Evolutionary conservation across 2,797 vertebrate genomes (phyloP).

Genomic region (Furcifer pardalis): DNA sequence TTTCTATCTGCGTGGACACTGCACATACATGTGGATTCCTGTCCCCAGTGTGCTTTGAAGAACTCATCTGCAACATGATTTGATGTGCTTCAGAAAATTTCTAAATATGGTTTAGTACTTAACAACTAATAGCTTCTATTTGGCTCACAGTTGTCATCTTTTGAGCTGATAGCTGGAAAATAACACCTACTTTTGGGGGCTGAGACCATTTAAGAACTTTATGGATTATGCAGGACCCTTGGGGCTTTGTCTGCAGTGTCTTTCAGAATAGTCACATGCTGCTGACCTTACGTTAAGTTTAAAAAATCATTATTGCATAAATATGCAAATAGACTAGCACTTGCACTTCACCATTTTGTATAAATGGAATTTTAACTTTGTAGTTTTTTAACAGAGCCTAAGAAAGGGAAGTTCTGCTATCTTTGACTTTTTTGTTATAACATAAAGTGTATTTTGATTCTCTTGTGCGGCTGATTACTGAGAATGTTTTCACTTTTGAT

Average conservation of each 20-base stretch:
- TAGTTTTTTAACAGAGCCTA: background rate
- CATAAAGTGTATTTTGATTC: background rate
- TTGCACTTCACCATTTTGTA: background rate
- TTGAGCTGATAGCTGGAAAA: background rate
- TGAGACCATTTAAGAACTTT: background rate
- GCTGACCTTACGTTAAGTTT: background rate
- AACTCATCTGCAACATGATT: background rate
- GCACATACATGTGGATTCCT: background rate
- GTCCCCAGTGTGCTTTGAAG: background rate
- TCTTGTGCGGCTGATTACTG: background rate
- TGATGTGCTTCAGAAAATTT: background rate
- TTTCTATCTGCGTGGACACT: background rate
- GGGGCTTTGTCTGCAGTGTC: background rate
- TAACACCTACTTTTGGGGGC: background rate
- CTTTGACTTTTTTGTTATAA: background rate
- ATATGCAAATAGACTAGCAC: background rate
- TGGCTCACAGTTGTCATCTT: background rate
- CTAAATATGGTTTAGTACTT: background rate
- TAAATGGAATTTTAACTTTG: background rate
- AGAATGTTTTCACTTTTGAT: background rate
- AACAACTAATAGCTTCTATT: background rate
- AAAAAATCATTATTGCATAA: background rate
- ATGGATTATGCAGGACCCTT: background rate
- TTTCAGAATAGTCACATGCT: background rate
- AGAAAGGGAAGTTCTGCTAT: background rate